Percentiles rank a stretch among this genome's conserved stretches.
Conservation (phyloP, 2,888 invertebrate species). For the Oligia strigilis region DNA sequence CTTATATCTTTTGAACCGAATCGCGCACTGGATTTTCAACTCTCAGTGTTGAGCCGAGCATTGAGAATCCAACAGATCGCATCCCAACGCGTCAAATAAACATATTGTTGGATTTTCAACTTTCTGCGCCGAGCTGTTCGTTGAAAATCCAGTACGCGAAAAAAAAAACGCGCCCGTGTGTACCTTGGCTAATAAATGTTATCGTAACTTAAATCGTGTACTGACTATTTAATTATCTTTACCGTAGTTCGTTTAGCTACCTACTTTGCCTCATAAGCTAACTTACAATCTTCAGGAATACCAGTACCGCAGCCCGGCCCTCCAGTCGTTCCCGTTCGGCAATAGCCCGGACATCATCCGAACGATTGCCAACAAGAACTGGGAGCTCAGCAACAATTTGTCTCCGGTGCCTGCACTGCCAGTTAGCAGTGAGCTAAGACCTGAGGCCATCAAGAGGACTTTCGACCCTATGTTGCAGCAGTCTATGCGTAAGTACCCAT, state of each 20-base stretch:
- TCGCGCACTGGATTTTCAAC: too few species aligned
- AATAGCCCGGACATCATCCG: constrained; percentile 85
- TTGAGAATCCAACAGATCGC: not conserved
- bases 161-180: not conserved
- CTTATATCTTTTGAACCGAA: too few species aligned
- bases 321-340: constrained; percentile 85
- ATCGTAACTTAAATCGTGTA: not conserved
- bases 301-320: constrained; percentile 80
- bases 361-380: constrained; percentile 83
- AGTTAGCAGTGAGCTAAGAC: constrained; percentile 80
- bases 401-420: constrained; percentile 79
- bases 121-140: not conserved
- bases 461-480: constrained; percentile 88
- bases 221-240: not conserved
- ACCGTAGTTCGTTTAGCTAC: not conserved
- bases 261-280: not conserved
- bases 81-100: not conserved
- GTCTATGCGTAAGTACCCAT: constrained; percentile 80
- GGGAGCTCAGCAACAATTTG: constrained; percentile 86
- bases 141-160: not conserved
- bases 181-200: not conserved
- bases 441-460: constrained; percentile 84
- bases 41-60: not conserved
- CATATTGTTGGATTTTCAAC: not conserved
- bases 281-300: constrained; percentile 77